Evolutionary conservation across 2,797 vertebrate species (phyloP).

Genomic region (Mastacembelus armatus): DNA sequence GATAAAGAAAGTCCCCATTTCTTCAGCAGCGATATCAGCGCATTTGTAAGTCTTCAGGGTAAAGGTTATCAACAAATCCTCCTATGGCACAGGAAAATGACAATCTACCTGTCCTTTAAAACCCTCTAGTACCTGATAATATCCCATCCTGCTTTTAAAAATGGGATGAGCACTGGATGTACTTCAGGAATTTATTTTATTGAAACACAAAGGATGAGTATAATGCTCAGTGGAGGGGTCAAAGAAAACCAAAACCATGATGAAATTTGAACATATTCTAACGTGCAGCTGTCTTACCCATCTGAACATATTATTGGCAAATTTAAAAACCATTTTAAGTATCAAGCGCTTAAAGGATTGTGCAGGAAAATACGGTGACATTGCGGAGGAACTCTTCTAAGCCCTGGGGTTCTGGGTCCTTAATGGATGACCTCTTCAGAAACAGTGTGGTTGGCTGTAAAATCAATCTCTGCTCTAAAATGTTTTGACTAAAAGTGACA

Average conservation of each 20-base stretch:
- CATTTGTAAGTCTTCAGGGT: conserved; percentile 47
- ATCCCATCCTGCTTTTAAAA: conserved; percentile 23
- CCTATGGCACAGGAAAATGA: conserved; percentile 32
- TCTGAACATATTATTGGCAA: not conserved
- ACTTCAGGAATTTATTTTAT: not conserved
- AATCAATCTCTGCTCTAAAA: too few species aligned
- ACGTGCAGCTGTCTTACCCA: not conserved
- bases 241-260: not conserved
- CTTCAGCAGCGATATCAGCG: conserved; percentile 35
- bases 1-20: conserved; percentile 50
- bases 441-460: too few species aligned
- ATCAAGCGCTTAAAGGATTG: not conserved
- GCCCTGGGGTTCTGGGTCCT: too few species aligned
- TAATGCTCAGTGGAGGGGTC: not conserved
- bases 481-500: too few species aligned
- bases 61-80: conserved; percentile 70
- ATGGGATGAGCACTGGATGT: not conserved
- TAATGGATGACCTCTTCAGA: too few species aligned
- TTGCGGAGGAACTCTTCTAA: too few species aligned
- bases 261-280: not conserved
- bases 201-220: conserved; percentile 6
- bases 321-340: not conserved
- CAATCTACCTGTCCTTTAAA: conserved; percentile 55
- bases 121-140: conserved; percentile 48
- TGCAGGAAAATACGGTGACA: not conserved